These are phyloP conservation scores for Lysandra bellargus DNA, from an alignment of 2,888 invertebrate species.

Conservation along the genomic window DNA sequence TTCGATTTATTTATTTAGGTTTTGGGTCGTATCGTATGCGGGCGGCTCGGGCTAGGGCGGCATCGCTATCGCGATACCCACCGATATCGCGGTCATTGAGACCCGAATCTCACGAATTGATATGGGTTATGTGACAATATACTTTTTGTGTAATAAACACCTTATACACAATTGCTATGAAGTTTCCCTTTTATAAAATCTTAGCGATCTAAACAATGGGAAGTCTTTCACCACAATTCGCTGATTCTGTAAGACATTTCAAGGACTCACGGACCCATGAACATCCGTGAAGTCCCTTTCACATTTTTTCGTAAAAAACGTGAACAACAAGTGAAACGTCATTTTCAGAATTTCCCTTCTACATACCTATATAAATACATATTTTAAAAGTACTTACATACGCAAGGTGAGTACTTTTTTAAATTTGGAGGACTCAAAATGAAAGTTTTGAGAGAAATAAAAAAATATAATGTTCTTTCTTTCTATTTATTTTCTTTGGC, in stretches of 20 bases:
- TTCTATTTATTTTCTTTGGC: slow-evolving; percentile 72
- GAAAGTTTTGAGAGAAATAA: neutral
- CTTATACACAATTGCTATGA: neutral
- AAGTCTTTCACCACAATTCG: neutral
- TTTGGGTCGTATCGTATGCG: neutral
- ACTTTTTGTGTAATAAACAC: neutral
- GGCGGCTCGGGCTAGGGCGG: neutral
- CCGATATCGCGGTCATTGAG: neutral
- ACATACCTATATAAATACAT: too few species aligned
- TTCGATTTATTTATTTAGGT: slow-evolving; percentile 13
- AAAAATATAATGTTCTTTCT: slow-evolving; percentile 48
- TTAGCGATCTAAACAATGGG: neutral
- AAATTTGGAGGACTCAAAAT: neutral
- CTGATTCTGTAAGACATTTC: neutral
- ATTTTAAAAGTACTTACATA: too few species aligned
- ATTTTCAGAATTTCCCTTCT: neutral
- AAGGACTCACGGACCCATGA: slow-evolving; percentile 2
- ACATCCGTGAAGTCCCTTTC: slow-evolving; percentile 21
- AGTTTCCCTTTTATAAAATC: neutral
- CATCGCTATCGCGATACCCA: neutral
- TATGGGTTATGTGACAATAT: slow-evolving; percentile 1
- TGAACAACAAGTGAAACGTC: neutral
- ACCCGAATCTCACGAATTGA: slow-evolving; percentile 3
- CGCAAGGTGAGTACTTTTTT: neutral
- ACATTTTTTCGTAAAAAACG: neutral